A percentile compares a stretch with the other conserved stretches of the same genome.
Conservation (phyloP, 2,113 vertebrate genomes). For the Turnix velox region DNA sequence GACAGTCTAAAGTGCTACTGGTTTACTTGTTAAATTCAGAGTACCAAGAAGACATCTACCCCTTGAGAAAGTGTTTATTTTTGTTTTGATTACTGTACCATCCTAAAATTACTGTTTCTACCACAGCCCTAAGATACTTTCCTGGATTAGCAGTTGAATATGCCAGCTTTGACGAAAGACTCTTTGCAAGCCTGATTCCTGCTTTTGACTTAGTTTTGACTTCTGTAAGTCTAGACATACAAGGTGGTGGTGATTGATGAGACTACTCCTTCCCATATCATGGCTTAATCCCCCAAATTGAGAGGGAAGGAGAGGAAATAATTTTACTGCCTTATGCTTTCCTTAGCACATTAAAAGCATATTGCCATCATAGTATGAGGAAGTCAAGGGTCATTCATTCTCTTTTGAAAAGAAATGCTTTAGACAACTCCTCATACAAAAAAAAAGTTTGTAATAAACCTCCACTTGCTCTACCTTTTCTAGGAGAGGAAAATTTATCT, state of each 20-base stretch:
- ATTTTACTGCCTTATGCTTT: neutral
- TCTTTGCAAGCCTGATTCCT: neutral
- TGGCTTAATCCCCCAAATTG: neutral
- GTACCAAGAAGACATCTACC: neutral
- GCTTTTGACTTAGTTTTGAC: neutral
- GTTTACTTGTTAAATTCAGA: neutral
- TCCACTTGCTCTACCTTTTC: neutral
- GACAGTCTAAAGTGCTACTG: fast-evolving
- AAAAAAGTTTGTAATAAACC: neutral
- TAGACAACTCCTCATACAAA: neutral
- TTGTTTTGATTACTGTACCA: neutral
- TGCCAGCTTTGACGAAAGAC: neutral
- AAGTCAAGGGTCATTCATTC: neutral
- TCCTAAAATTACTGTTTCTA: neutral
- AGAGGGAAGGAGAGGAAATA: neutral
- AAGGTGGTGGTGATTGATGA: neutral
- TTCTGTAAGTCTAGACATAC: neutral
- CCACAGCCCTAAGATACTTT: neutral
- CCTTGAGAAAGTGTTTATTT: neutral
- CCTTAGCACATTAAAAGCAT: neutral
- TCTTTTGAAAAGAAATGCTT: neutral
- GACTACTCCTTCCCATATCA: neutral
- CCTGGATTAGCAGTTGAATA: fast-evolving
- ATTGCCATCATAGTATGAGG: neutral
- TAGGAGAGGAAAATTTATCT: neutral